Evolutionary conservation across 2,797 vertebrate species (phyloP).

Genomic region (Artibeus lituratus): DNA sequence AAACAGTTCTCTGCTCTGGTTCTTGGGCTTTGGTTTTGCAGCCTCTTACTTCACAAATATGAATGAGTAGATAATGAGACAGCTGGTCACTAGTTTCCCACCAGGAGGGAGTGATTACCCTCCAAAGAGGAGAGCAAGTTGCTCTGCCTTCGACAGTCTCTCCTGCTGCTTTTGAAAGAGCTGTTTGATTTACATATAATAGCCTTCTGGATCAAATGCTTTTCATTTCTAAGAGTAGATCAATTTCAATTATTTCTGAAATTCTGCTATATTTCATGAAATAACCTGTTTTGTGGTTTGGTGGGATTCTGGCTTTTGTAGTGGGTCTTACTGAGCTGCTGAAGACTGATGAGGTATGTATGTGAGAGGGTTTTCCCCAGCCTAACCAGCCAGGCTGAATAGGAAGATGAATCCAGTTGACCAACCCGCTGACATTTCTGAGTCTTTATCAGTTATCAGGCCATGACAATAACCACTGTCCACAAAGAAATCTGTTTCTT

Average conservation of each 20-base stretch:
- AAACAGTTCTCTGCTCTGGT: not conserved
- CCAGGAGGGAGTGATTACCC: not conserved
- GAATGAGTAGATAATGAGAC: not conserved
- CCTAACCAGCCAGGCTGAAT: not conserved
- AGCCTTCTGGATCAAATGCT: not conserved
- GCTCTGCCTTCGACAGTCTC: not conserved
- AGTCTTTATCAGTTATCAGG: not conserved
- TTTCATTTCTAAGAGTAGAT: conserved; percentile 36
- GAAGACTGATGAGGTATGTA: not conserved
- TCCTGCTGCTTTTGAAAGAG: not conserved
- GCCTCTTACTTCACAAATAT: not conserved
- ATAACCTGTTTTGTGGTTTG: not conserved
- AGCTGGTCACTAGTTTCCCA: not conserved
- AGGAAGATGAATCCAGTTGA: not conserved
- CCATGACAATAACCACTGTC: not conserved
- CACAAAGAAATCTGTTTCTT: not conserved
- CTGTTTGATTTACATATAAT: not conserved
- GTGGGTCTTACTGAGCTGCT: not conserved
- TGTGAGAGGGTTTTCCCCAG: not conserved
- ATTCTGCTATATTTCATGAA: conserved; percentile 31
- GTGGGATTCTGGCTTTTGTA: not conserved
- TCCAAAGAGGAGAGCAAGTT: not conserved
- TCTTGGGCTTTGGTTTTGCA: not conserved
- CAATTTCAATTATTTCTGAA: conserved; percentile 47
- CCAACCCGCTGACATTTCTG: not conserved